Conservation (phyloP, 1,140 invertebrate genomes). For the Gonatopus flavifemur region DNA sequence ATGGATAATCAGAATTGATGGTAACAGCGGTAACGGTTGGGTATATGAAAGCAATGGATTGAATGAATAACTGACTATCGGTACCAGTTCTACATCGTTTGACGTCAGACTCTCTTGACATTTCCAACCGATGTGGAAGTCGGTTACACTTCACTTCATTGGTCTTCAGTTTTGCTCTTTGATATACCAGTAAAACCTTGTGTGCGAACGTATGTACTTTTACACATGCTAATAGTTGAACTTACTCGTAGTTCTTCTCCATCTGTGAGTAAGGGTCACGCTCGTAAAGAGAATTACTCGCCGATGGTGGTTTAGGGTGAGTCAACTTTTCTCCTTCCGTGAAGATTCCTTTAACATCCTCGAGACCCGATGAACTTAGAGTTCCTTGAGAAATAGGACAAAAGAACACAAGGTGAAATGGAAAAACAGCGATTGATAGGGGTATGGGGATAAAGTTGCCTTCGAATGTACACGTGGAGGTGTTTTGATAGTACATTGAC, state of each 20-base stretch:
- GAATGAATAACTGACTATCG: too few species aligned
- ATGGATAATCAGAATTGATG: too few species aligned
- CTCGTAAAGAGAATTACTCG: constrained; percentile 25
- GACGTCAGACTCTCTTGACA: not conserved
- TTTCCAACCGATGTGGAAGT: not conserved
- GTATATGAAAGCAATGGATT: too few species aligned
- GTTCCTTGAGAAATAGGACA: constrained; percentile 22
- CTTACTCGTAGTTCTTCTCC: constrained; percentile 45
- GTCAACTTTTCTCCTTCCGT: constrained; percentile 23
- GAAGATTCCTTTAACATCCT: constrained; percentile 31
- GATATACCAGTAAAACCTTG: not conserved
- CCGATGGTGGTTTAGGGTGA: constrained; percentile 15
- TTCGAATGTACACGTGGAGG: too few species aligned
- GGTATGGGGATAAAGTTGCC: too few species aligned
- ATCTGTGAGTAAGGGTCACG: constrained; percentile 23
- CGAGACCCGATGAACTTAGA: constrained; percentile 31
- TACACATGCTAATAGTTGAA: too few species aligned
- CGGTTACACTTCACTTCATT: not conserved
- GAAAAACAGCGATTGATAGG: not conserved
- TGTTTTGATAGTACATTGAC: too few species aligned
- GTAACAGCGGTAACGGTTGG: too few species aligned
- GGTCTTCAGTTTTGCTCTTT: not conserved
- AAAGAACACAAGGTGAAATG: constrained; percentile 1
- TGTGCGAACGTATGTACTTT: not conserved
- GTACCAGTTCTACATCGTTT: too few species aligned